A percentile compares a stretch with the other conserved stretches of the same genome.
Evolutionary conservation across 2,888 invertebrate species (phyloP).

Genomic region (Oligia latruncula): DNA sequence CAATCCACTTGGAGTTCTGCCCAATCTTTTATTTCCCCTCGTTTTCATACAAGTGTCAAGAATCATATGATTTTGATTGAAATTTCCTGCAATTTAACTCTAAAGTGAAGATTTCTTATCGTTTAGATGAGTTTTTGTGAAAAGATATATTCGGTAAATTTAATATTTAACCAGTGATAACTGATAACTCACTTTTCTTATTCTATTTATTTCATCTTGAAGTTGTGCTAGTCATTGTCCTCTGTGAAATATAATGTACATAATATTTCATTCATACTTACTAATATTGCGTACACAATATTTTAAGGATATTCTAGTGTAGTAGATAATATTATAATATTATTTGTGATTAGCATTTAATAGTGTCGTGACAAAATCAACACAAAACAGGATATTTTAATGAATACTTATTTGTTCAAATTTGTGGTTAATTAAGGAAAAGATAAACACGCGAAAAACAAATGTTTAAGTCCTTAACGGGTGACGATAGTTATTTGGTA

Average conservation of each 20-base stretch:
- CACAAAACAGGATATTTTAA: slow-evolving; percentile 4
- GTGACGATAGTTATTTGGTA: background rate
- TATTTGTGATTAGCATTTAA: slow-evolving; percentile 4
- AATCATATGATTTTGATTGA: slow-evolving; percentile 48
- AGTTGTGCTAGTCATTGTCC: background rate
- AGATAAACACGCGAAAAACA: background rate
- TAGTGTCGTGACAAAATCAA: background rate
- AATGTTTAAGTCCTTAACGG: background rate
- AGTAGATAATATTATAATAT: background rate
- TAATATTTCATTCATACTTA: slow-evolving; percentile 1
- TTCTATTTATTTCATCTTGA: slow-evolving; percentile 22
- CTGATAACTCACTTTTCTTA: slow-evolving; percentile 20
- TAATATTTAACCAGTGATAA: slow-evolving; percentile 50
- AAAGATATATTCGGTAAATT: slow-evolving; percentile 48
- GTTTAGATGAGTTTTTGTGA: slow-evolving; percentile 48
- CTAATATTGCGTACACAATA: background rate
- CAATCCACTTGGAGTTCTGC: slow-evolving; percentile 50
- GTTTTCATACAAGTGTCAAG: slow-evolving; percentile 29
- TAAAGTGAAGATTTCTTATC: slow-evolving; percentile 40
- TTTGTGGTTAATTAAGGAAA: background rate
- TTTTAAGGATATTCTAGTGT: slow-evolving; percentile 6
- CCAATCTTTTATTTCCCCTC: slow-evolving; percentile 28
- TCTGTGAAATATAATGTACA: background rate
- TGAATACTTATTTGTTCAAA: background rate
- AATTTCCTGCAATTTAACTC: slow-evolving; percentile 11